Percentiles rank a stretch among this genome's conserved stretches.
Evolutionary conservation across 2,888 invertebrate species (phyloP).

Genomic region (Gymnoscelis rufifasciata): DNA sequence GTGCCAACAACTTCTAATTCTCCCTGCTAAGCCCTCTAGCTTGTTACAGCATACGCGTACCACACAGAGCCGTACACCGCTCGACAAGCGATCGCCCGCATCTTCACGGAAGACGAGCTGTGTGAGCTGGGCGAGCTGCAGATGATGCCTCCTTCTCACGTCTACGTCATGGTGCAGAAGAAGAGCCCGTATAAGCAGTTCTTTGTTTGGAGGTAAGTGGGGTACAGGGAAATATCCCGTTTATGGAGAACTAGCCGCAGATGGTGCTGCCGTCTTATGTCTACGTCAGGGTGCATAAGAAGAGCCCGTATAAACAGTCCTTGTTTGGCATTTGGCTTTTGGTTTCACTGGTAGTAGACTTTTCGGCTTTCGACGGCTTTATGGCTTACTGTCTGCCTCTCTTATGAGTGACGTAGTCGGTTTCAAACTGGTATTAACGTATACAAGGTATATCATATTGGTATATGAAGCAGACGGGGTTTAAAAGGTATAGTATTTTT

Average conservation of each 20-base stretch:
- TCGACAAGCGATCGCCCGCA: slow-evolving; percentile 60
- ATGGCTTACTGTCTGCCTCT: no score
- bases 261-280: slow-evolving; percentile 58
- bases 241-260: slow-evolving; percentile 56
- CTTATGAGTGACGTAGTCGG: no score
- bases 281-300: slow-evolving; percentile 61
- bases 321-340: no score
- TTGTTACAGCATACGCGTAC: slow-evolving; percentile 37
- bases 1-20: no score
- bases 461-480: no score
- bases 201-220: slow-evolving; percentile 61
- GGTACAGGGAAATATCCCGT: no score
- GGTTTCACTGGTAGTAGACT: no score
- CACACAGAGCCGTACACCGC: slow-evolving; percentile 74
- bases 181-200: slow-evolving; percentile 63
- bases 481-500: no score
- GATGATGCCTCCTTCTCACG: slow-evolving; percentile 56
- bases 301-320: slow-evolving; percentile 62
- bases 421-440: no score
- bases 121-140: slow-evolving; percentile 68
- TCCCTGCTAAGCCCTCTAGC: no score
- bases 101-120: slow-evolving; percentile 63
- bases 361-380: no score
- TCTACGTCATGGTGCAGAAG: slow-evolving; percentile 63
- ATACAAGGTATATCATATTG: no score